These are phyloP conservation scores for Oxyura jamaicensis DNA, from an alignment of 2,113 vertebrate genomes.

Conservation along the genomic window DNA sequence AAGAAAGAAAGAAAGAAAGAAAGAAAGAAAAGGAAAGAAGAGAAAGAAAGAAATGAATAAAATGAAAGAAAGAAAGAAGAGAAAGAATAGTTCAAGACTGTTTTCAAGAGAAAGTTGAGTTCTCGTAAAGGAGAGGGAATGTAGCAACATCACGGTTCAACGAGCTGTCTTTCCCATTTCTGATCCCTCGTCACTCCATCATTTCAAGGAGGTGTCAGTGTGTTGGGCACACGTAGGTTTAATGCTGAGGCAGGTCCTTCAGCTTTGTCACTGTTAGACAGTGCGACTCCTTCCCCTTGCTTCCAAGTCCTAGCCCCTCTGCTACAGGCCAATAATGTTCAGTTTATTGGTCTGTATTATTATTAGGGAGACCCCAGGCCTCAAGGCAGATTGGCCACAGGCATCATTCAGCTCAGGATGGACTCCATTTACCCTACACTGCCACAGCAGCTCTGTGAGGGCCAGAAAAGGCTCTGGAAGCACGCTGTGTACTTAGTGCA, in stretches of 20 bases:
- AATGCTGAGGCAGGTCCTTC: background rate
- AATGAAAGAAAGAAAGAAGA: too few relatives aligned
- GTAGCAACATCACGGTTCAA: background rate
- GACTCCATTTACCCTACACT: background rate
- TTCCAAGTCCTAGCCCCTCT: background rate
- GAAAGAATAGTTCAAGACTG: background rate
- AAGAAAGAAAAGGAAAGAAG: too few relatives aligned
- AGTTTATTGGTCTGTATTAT: too few relatives aligned
- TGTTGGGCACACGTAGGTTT: background rate
- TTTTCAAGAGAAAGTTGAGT: background rate
- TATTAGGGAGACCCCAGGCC: background rate
- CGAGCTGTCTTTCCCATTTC: background rate
- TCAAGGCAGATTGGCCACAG: background rate
- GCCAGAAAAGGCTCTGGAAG: background rate
- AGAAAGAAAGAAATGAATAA: too few relatives aligned
- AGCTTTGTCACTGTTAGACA: background rate
- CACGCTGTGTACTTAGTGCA: background rate
- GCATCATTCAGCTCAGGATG: background rate
- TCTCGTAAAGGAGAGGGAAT: background rate
- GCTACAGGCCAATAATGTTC: background rate
- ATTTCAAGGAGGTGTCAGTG: background rate
- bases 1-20: too few relatives aligned
- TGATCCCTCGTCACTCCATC: rapidly evolving
- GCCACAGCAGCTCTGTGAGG: rapidly evolving
- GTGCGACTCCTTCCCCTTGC: background rate